Evolutionary conservation across 2,797 vertebrate genomes (phyloP).

Genomic region (Potorous gilbertii): DNA sequence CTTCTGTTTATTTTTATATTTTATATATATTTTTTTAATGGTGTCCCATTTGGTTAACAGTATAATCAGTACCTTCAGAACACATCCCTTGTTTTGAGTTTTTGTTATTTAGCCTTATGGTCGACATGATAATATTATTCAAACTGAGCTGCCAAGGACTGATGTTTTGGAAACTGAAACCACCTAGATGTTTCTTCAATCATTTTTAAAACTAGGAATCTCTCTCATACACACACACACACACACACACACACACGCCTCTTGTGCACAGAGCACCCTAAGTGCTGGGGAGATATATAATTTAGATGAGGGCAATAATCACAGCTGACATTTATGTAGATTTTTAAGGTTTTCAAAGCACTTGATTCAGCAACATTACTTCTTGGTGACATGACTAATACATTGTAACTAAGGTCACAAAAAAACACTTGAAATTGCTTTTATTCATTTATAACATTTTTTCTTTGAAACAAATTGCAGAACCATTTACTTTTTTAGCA

Average conservation of each 20-base stretch:
- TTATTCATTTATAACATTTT: neutral
- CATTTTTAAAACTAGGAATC: neutral
- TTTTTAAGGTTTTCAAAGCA: neutral
- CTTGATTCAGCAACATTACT: neutral
- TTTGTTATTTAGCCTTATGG: neutral
- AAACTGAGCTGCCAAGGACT: neutral
- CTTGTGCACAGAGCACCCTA: neutral
- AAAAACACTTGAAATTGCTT: neutral
- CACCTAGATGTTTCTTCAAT: neutral
- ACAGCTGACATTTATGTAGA: neutral
- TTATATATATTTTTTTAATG: too few species aligned
- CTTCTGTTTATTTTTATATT: conserved; percentile 23
- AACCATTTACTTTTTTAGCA: neutral
- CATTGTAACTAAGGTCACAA: neutral
- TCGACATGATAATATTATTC: neutral
- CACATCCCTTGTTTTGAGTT: neutral
- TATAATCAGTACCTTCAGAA: neutral
- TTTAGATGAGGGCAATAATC: neutral
- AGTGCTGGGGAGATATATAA: neutral
- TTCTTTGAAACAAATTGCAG: neutral
- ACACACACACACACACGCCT: neutral
- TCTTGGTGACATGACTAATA: neutral
- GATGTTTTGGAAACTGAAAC: neutral
- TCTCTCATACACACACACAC: too few species aligned
- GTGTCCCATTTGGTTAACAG: neutral